phyloP scores from a whole-genome alignment of 2,797 vertebrate genomes.

The Clarias platycephalus region DNA sequence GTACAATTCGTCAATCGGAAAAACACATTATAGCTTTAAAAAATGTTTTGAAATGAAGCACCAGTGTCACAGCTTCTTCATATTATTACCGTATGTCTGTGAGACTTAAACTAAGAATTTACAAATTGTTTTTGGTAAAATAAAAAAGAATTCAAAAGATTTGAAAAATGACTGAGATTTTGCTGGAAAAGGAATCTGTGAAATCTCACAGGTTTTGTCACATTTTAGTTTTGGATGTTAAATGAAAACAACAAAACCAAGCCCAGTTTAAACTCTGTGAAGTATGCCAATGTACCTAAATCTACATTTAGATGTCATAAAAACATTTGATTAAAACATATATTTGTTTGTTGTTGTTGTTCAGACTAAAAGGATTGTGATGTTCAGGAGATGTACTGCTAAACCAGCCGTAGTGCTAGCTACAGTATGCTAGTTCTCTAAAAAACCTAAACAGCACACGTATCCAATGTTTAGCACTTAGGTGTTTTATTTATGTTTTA shows the following conservation, averaged over 20 bases:
- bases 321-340: neutral
- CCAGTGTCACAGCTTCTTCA: slow-evolving; percentile 39
- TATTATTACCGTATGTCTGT: slow-evolving; percentile 40
- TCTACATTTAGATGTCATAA: neutral
- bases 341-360: neutral
- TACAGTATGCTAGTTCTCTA: neutral
- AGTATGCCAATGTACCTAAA: neutral
- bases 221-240: slow-evolving; percentile 55
- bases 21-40: neutral
- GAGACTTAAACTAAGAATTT: slow-evolving; percentile 51
- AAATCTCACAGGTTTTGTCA: slow-evolving; percentile 62
- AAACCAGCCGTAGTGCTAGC: slow-evolving; percentile 2
- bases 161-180: slow-evolving; percentile 49
- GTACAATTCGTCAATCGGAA: neutral
- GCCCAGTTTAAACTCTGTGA: slow-evolving; percentile 19
- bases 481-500: neutral
- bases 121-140: slow-evolving; percentile 52
- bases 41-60: slow-evolving; percentile 42
- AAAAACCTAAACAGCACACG: neutral
- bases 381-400: neutral
- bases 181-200: slow-evolving; percentile 60
- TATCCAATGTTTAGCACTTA: neutral
- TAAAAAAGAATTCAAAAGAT: slow-evolving; percentile 48
- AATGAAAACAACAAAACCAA: slow-evolving; percentile 19
- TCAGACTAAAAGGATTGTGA: neutral